phyloP scores from a whole-genome alignment of 2,888 invertebrate species.

The Eupelmus urozonus region DNA sequence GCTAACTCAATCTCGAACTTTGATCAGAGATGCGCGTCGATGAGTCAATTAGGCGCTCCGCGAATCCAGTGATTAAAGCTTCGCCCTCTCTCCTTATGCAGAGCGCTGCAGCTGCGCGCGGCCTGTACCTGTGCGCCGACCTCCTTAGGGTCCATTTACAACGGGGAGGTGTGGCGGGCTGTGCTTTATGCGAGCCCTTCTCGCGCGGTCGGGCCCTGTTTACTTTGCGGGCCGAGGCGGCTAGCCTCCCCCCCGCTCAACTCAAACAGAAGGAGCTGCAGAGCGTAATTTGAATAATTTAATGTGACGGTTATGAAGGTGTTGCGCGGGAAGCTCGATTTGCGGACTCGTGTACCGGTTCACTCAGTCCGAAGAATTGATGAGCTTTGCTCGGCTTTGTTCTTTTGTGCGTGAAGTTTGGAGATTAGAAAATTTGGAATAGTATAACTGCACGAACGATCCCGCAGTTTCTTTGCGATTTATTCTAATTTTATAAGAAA shows the following conservation, averaged over 20 bases:
- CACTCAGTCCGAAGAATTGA: too few relatives aligned
- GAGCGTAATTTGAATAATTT: conserved; percentile 32
- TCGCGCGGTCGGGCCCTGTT: background rate
- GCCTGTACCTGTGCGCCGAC: conserved; percentile 28
- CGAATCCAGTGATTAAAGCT: conserved; percentile 52
- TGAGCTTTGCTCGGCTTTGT: too few relatives aligned
- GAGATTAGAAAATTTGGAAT: too few relatives aligned
- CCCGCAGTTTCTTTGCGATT: too few relatives aligned
- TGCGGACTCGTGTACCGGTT: too few relatives aligned
- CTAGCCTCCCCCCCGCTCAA: too few relatives aligned
- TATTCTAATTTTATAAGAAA: too few relatives aligned
- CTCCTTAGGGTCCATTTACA: conserved; percentile 41
- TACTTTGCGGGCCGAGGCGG: conserved; percentile 18
- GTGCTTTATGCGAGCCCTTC: background rate
- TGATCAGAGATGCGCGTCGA: conserved; percentile 55
- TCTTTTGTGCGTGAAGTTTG: too few relatives aligned
- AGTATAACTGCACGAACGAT: too few relatives aligned
- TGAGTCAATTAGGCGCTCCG: conserved; percentile 53
- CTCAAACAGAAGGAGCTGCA: background rate
- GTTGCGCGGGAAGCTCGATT: background rate
- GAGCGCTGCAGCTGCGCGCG: background rate
- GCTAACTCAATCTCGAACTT: conserved; percentile 56
- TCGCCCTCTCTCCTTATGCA: background rate
- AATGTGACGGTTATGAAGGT: conserved; percentile 1
- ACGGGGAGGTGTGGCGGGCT: background rate